A percentile compares a stretch with the other conserved stretches of the same genome.
phyloP scores from a whole-genome alignment of 35 echinoderm and acorn worm species.

The Stichopus chloronotus region DNA sequence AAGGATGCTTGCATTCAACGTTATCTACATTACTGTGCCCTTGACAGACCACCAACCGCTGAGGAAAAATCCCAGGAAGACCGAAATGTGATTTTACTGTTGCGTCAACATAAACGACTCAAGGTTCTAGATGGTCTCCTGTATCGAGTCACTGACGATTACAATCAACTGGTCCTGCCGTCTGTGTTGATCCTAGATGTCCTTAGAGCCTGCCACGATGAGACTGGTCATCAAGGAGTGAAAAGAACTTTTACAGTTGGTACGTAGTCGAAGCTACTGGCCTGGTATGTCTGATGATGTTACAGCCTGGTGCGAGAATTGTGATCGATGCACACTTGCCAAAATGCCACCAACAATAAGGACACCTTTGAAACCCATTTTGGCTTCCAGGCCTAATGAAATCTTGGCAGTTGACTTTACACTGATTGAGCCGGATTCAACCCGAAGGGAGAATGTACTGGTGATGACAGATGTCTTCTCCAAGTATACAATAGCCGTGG shows the following conservation, averaged over 20 bases:
- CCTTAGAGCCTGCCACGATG: background rate
- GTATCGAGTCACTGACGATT: background rate
- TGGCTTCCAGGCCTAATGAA: slow-evolving; percentile 32
- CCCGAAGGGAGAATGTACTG: slow-evolving; percentile 50
- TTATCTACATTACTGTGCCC: background rate
- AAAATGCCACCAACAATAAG: slow-evolving; percentile 31
- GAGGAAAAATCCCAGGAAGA: background rate
- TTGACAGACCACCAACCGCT: background rate
- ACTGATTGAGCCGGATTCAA: slow-evolving; percentile 19
- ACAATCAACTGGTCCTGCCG: background rate
- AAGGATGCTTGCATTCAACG: too few species aligned
- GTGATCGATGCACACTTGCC: slow-evolving; percentile 39
- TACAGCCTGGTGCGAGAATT: slow-evolving; percentile 35
- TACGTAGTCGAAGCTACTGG: slow-evolving; percentile 65
- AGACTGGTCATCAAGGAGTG: background rate
- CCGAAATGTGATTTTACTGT: too few species aligned
- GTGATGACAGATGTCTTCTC: slow-evolving; percentile 56
- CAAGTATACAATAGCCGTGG: slow-evolving; percentile 51
- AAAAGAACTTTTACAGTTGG: background rate
- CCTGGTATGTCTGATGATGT: slow-evolving; percentile 2
- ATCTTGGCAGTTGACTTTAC: slow-evolving; percentile 5
- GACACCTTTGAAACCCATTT: slow-evolving; percentile 13
- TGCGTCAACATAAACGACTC: background rate
- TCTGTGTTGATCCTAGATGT: background rate
- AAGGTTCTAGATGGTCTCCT: background rate